These are phyloP conservation scores for Rotaria sp. DNA, from an alignment of 2,888 invertebrate genomes.

Conservation along the genomic window DNA sequence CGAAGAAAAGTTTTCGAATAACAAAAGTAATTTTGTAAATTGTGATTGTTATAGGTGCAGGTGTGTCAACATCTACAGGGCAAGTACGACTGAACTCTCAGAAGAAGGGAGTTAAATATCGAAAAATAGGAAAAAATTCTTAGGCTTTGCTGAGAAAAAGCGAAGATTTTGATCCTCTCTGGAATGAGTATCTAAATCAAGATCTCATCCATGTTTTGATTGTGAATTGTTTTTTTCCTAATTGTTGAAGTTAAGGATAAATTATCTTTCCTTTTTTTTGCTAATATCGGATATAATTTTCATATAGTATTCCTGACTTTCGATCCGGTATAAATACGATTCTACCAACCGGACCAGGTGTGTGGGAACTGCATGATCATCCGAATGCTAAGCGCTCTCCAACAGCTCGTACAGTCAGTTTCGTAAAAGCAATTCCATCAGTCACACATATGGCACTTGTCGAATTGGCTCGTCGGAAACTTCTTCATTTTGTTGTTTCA, in stretches of 20 bases:
- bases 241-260: no score
- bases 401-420: neutral
- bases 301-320: conserved; percentile 31
- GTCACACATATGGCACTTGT: conserved; percentile 29
- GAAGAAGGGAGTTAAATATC: no score
- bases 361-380: conserved; percentile 14
- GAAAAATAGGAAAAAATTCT: no score
- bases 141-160: no score
- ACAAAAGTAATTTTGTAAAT: neutral
- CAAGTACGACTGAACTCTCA: neutral
- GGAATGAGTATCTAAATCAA: no score
- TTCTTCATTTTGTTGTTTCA: conserved; percentile 14
- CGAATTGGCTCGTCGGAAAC: neutral
- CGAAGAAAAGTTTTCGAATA: neutral
- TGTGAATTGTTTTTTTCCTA: no score
- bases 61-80: neutral
- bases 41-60: neutral
- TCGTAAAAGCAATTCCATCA: conserved; percentile 2
- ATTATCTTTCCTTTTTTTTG: no score
- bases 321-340: neutral
- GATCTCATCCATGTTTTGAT: no score
- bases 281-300: no score
- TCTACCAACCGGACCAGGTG: neutral
- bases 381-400: neutral
- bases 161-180: no score